phyloP scores from a whole-genome alignment of 1,140 invertebrate genomes.

The Panagrolaimus sp. region DNA sequence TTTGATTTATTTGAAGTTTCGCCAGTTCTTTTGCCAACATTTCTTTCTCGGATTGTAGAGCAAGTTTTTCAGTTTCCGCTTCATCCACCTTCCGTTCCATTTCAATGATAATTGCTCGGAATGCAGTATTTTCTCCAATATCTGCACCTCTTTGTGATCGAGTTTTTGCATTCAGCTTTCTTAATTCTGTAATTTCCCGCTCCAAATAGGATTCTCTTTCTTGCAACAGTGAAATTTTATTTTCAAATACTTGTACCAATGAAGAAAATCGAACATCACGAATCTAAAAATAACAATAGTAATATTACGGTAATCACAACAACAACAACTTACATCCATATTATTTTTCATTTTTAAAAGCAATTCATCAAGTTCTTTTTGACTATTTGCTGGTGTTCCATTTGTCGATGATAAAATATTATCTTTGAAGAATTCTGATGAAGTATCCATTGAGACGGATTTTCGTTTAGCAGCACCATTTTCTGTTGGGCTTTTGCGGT shows the following conservation, averaged over 20 bases:
- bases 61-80: constrained; percentile 1
- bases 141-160: neutral
- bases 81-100: neutral
- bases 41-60: neutral
- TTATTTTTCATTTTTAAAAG: too few relatives aligned
- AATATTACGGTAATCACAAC: too few relatives aligned
- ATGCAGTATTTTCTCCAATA: neutral
- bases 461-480: too few relatives aligned
- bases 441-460: too few relatives aligned
- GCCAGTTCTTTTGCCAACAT: constrained; percentile 8
- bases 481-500: too few relatives aligned
- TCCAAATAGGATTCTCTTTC: constrained; percentile 1
- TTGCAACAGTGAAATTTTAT: neutral
- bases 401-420: too few relatives aligned
- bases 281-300: neutral
- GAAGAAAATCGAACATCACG: neutral
- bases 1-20: neutral
- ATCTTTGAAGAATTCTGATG: too few relatives aligned
- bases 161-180: neutral
- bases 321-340: too few relatives aligned
- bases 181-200: neutral
- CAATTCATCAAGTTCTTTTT: too few relatives aligned
- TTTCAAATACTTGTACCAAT: constrained; percentile 13
- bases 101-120: neutral
- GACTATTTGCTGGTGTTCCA: too few relatives aligned